Percentiles rank a stretch among this genome's conserved stretches.
These are phyloP conservation scores for Dufourea novaeangliae DNA, from an alignment of 1,140 invertebrate genomes.

Conservation along the genomic window DNA sequence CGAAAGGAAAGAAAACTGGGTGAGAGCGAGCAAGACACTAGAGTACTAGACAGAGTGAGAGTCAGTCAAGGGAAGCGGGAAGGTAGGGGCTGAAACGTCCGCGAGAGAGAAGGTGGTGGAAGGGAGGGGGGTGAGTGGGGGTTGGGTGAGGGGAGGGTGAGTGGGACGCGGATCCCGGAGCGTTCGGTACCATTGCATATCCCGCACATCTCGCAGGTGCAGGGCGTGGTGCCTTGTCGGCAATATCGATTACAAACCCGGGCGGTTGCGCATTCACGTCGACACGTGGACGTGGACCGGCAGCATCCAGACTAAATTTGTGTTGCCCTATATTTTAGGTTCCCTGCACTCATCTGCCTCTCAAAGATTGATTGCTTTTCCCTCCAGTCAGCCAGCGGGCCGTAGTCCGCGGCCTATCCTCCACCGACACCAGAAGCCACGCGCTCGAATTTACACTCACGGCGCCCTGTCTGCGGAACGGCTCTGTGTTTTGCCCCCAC, in stretches of 20 bases:
- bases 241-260: constrained; percentile 81
- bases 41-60: constrained; percentile 23
- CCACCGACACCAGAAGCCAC: constrained; percentile 13
- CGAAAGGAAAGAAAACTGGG: constrained; percentile 20
- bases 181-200: constrained; percentile 75
- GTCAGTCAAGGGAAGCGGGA: background rate
- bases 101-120: background rate
- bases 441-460: constrained; percentile 33
- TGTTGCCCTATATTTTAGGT: constrained; percentile 81
- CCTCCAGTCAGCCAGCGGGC: constrained; percentile 45
- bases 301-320: constrained; percentile 79
- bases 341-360: constrained; percentile 79
- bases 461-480: constrained; percentile 6
- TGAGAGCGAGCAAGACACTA: constrained; percentile 18
- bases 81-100: background rate
- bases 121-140: background rate
- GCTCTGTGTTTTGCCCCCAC: background rate
- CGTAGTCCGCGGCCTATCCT: constrained; percentile 45
- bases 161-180: constrained; percentile 53
- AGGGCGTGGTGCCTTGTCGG: constrained; percentile 82
- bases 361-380: constrained; percentile 81
- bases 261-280: constrained; percentile 81
- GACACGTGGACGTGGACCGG: constrained; percentile 78
- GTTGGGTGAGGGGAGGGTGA: background rate
- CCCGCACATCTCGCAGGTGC: constrained; percentile 80